phyloP scores from a whole-genome alignment of 1,140 invertebrate species.

The Notospermus geniculatus region DNA sequence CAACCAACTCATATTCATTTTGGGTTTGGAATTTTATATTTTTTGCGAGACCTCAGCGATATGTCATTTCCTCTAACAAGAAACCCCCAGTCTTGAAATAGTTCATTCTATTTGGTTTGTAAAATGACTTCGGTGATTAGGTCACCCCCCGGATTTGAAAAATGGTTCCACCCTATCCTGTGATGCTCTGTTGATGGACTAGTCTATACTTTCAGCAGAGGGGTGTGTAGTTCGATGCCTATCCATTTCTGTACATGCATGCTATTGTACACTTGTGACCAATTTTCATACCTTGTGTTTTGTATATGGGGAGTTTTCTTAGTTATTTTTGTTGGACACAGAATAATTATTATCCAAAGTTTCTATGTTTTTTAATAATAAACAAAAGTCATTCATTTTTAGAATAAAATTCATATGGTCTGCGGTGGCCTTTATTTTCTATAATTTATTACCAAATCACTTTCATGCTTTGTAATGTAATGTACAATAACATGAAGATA shows the following conservation, averaged over 20 bases:
- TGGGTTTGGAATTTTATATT: too few species aligned
- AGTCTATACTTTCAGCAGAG: too few species aligned
- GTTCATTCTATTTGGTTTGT: not conserved
- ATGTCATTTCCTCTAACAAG: too few species aligned
- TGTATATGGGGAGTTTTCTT: slow-evolving; percentile 46
- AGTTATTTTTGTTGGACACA: slow-evolving; percentile 36
- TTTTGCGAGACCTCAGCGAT: too few species aligned
- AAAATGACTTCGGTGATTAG: too few species aligned
- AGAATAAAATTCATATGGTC: slow-evolving; percentile 30
- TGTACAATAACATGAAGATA: too few species aligned
- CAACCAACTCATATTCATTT: not conserved
- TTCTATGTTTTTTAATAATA: slow-evolving; percentile 43
- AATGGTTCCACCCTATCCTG: too few species aligned
- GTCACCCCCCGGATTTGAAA: too few species aligned
- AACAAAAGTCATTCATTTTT: slow-evolving; percentile 37
- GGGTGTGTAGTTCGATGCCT: not conserved
- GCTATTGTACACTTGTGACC: slow-evolving; percentile 26
- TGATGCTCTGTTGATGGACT: too few species aligned
- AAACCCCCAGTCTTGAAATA: not conserved
- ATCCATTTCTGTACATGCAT: slow-evolving; percentile 11
- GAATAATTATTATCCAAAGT: slow-evolving; percentile 34
- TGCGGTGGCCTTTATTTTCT: slow-evolving; percentile 22
- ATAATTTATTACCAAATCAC: slow-evolving; percentile 14
- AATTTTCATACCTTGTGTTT: slow-evolving; percentile 44
- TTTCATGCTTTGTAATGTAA: slow-evolving; percentile 4